Percentiles rank a stretch among this genome's conserved stretches.
These are phyloP conservation scores for Hirtodrosophila histrioides DNA, from an alignment of 2,888 invertebrate species.

Conservation along the genomic window DNA sequence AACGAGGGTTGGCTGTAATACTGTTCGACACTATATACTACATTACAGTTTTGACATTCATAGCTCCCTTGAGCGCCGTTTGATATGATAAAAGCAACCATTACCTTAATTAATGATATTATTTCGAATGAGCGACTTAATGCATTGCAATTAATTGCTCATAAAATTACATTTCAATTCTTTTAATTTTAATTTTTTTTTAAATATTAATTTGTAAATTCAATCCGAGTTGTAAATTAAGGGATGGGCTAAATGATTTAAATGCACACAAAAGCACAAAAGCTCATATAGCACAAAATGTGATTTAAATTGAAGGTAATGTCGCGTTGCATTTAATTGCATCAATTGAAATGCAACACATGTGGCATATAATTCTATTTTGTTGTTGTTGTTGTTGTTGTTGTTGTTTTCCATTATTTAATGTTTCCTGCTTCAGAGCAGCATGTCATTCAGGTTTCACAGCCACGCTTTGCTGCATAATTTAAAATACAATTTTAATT, in stretches of 20 bases:
- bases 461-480: conserved; percentile 38
- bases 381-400: conserved; percentile 9
- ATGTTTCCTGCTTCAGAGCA: conserved; percentile 1
- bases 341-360: conserved; percentile 55
- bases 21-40: background rate
- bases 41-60: conserved; percentile 27
- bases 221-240: conserved; percentile 22
- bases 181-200: conserved; percentile 10
- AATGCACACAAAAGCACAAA: conserved; percentile 25
- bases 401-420: conserved; percentile 5
- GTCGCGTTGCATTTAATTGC: conserved; percentile 25
- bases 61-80: conserved; percentile 23
- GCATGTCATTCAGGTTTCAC: conserved; percentile 43
- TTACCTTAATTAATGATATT: conserved; percentile 30
- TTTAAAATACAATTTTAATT: conserved; percentile 47
- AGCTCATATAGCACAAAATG: conserved; percentile 28
- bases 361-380: conserved; percentile 37
- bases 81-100: background rate
- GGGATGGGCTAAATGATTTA: conserved; percentile 32
- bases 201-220: conserved; percentile 14
- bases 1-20: conserved; percentile 9
- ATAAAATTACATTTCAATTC: conserved; percentile 40
- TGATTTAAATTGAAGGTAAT: conserved; percentile 45
- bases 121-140: conserved; percentile 25
- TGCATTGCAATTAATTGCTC: conserved; percentile 33